Evolutionary conservation across 2,888 invertebrate species (phyloP), one percentile per base, ranked within the genome.

Genomic region (Drosophila incognita): DNA sequence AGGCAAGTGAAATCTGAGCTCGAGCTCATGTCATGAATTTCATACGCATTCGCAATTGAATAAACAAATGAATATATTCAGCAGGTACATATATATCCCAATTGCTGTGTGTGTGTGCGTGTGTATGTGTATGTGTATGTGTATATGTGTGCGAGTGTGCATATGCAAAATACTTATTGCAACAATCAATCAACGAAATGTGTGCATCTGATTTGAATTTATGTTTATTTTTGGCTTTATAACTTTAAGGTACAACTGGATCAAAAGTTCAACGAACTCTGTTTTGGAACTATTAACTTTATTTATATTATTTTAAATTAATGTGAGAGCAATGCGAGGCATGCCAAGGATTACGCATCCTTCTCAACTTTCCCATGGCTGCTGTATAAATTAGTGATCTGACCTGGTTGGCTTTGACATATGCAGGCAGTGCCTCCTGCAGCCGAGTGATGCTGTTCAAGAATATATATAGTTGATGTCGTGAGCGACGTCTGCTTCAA

Each of bases 31-130:
- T 73, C 76, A 68, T 73, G 65, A 59, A 65, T 78, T 64, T 72
- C 68, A 61, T 57, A 77, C 33, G 60, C 72, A 77, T 64, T 36
- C 70, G 75, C 73, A 81, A 82, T 83, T 85, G 79, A 74, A 66
- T 66, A 76, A 63, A 68, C 71, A 79, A 82, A 74, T 70, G 67
- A 76, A 87, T 79, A 65, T 65, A 70, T 64, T 68, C 57, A 60
- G 74, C 70, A 75, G 18, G 10, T 38, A 38, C 11, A 35, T 35
- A n/a, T 65, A 51, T 64, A 24, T 35, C 24, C 10, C 21, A 40
- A 73, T 79, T 69, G 69, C 53, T 68, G 71, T 65, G 18, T 35
- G 13, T 8, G 21, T 42, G 18, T 33, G 27, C 1, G 21, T 27
- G 46, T 13, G 11, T n/a, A 24, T 27, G 18, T 38, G 15, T 31